Conservation (phyloP, 1,140 invertebrate species). For the Euwallacea fornicatus region DNA sequence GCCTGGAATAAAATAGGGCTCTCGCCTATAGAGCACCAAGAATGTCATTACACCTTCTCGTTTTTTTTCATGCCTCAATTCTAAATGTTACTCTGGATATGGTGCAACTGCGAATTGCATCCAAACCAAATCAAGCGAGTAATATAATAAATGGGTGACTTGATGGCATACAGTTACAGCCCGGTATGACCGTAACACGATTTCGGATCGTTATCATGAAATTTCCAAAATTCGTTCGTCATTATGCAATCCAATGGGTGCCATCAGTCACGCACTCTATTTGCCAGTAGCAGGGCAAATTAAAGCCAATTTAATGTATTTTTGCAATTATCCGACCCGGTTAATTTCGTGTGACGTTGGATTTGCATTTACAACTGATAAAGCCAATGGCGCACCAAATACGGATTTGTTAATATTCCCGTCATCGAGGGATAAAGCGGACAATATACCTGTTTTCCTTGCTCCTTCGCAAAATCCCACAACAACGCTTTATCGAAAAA, state of each 20-base stretch:
- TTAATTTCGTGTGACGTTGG: slow-evolving; percentile 42
- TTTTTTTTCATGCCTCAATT: background rate
- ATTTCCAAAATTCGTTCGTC: slow-evolving; percentile 38
- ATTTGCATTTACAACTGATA: slow-evolving; percentile 48
- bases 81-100: background rate
- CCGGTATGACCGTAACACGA: slow-evolving; percentile 19
- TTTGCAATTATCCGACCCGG: slow-evolving; percentile 44
- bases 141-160: background rate
- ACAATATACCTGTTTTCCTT: no score
- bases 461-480: no score
- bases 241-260: slow-evolving; percentile 34
- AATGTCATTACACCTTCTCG: slow-evolving; percentile 24
- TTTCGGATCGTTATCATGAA: slow-evolving; percentile 40
- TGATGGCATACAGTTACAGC: background rate
- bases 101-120: background rate
- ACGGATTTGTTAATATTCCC: no score
- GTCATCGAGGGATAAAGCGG: no score
- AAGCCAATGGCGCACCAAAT: slow-evolving; percentile 32
- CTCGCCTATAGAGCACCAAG: slow-evolving; percentile 1
- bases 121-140: background rate
- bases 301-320: slow-evolving; percentile 44
- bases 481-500: no score
- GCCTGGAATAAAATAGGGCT: slow-evolving; percentile 27
- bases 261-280: slow-evolving; percentile 24
- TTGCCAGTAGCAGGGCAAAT: slow-evolving; percentile 20